A percentile compares a stretch with the other conserved stretches of the same genome.
Evolutionary conservation across 92 coral and sea anemone genomes (phyloP).

Genomic region (Montipora capitata): DNA sequence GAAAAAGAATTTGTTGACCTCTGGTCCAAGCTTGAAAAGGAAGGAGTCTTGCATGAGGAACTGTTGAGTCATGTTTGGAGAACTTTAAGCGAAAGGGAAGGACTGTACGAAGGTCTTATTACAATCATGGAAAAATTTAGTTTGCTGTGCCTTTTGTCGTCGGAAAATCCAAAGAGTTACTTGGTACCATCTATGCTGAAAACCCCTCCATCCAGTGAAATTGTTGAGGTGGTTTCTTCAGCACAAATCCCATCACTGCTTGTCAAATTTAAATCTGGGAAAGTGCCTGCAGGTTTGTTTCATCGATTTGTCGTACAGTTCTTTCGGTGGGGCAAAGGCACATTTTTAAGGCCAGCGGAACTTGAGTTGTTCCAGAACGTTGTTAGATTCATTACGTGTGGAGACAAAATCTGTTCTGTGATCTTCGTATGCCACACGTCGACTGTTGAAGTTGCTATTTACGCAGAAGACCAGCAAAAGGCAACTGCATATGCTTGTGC

Average conservation of each 20-base stretch:
- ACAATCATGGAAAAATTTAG: slow-evolving; percentile 67
- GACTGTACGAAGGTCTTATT: slow-evolving; percentile 22
- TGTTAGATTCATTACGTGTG: slow-evolving; percentile 51
- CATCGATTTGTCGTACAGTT: slow-evolving; percentile 51
- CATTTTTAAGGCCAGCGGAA: background rate
- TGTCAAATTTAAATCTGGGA: slow-evolving; percentile 43
- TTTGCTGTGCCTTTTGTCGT: slow-evolving; percentile 47
- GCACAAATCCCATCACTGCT: slow-evolving; percentile 38
- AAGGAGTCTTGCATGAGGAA: slow-evolving; percentile 38
- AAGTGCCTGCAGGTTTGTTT: slow-evolving; percentile 60
- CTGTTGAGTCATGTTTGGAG: slow-evolving; percentile 45
- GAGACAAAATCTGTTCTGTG: background rate
- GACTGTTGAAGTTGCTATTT: slow-evolving; percentile 13
- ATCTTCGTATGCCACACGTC: slow-evolving; percentile 30
- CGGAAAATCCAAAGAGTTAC: background rate
- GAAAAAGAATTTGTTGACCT: background rate
- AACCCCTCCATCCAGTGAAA: slow-evolving; percentile 4
- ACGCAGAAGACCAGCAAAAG: background rate
- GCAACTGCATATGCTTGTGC: background rate
- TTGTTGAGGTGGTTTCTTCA: background rate
- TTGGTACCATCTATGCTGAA: slow-evolving; percentile 71
- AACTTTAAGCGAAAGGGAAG: slow-evolving; percentile 16
- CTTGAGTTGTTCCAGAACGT: slow-evolving; percentile 38
- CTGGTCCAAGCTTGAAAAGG: slow-evolving; percentile 58
- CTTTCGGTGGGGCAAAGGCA: slow-evolving; percentile 20